Base-by-base conservation (phyloP, 2,888 invertebrate genomes). In the Hirtodrosophila alboralis region DNA sequence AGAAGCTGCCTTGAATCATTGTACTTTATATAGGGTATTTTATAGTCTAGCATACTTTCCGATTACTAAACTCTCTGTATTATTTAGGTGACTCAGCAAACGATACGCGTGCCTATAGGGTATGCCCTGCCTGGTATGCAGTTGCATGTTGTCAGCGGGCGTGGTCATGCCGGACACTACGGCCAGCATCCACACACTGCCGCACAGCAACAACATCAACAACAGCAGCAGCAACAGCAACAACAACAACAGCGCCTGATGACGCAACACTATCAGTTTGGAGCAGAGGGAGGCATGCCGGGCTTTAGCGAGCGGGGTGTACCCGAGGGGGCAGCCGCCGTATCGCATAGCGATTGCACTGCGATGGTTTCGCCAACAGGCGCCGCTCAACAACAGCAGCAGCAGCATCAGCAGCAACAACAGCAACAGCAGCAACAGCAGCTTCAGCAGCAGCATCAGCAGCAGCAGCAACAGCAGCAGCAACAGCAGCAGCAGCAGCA, bases 261-360 rank as follows among this genome's bases (percentile, higher is more conserved):
- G 75, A 72, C 84, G 14, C 89, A 88, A 27, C 87, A 88, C 43
- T 89, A 89, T 68, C 88, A 88, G 43, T 88, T 85, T 66, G 86
- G 85, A 27, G 81, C 88, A 0, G 81, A 84, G 36, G 75, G 84
- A 68, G 75, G 89, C 66, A 71, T 90, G 80, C 80, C 85, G 7
- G 80, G 87, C 51, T 89, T 89, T 31, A 89, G 92, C 58, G 94
- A 95, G 84, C 91, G 95, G 18, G 95, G 95, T 1, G 94, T 93
- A 2, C 95, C 96, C 1, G 95, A 95, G 87, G 95, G 95, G 7
- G 94, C 94, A 1, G 94, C 95, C 1, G 94, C 95, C 44, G 94
- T 89, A 7, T 85, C 88, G 30, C 87, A 87, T 48, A 83, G 84
- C 58, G 89, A 89, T 45, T 89, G 89, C 61, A 62, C 49, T 43